phyloP scores from a whole-genome alignment of 2,113 vertebrate genomes.

The Syngnathus floridae region DNA sequence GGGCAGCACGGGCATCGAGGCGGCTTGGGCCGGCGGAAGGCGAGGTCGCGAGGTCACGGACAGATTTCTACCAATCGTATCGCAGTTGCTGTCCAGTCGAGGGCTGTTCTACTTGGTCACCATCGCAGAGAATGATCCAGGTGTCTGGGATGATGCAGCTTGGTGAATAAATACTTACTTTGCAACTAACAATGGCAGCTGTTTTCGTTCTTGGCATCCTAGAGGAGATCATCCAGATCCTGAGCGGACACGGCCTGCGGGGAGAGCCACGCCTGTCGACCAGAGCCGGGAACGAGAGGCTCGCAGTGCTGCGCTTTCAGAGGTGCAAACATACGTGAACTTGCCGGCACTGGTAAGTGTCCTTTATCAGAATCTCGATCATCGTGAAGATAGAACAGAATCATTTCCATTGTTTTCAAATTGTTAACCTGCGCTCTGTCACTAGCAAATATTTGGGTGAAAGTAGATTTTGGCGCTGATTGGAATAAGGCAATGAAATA shows the following conservation, averaged over 20 bases:
- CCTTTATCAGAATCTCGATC: neutral
- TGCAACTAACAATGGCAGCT: too few species aligned
- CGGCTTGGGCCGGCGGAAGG: slow-evolving; percentile 88
- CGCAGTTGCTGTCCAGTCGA: slow-evolving; percentile 76
- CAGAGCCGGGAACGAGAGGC: slow-evolving; percentile 77
- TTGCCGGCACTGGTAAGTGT: too few species aligned
- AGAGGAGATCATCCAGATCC: slow-evolving; percentile 79
- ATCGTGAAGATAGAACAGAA: neutral
- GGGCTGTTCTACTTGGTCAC: slow-evolving; percentile 88
- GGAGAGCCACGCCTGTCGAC: slow-evolving; percentile 71
- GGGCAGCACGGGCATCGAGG: slow-evolving; percentile 77
- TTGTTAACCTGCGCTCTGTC: too few species aligned
- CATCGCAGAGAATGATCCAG: slow-evolving; percentile 85
- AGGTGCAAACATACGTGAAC: slow-evolving; percentile 22
- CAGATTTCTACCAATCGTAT: slow-evolving; percentile 77
- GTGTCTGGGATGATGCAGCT: slow-evolving; percentile 46
- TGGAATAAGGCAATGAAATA: neutral
- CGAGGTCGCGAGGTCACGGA: slow-evolving; percentile 87
- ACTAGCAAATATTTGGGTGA: too few species aligned
- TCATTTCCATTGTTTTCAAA: too few species aligned
- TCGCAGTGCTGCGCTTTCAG: slow-evolving; percentile 78
- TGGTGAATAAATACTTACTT: too few species aligned
- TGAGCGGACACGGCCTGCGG: slow-evolving; percentile 69
- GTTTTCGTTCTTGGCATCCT: too few species aligned
- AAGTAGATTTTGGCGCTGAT: too few species aligned